These are phyloP conservation scores for Meliscaeva auricollis DNA, from an alignment of 2,888 invertebrate genomes.

Conservation along the genomic window DNA sequence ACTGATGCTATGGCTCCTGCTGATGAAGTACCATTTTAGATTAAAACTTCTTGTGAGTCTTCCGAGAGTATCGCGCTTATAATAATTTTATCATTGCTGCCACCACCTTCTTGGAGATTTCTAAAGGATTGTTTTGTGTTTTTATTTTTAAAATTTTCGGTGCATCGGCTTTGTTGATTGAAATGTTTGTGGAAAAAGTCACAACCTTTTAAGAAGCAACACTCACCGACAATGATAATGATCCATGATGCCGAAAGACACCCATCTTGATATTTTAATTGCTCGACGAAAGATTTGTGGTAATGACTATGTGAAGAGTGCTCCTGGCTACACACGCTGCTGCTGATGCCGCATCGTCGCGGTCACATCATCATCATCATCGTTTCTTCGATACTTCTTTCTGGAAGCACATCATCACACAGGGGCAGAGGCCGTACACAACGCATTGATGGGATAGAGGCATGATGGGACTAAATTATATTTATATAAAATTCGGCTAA, in stretches of 20 bases:
- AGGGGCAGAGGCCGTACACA: conserved; percentile 14
- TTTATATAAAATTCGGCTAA: conserved; percentile 32
- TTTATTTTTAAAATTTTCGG: conserved; percentile 30
- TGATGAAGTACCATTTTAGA: conserved; percentile 65
- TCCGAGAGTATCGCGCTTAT: conserved; percentile 21
- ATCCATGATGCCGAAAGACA: conserved; percentile 75
- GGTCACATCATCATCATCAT: conserved; percentile 41
- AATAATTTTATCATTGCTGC: conserved; percentile 71
- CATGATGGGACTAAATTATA: conserved; percentile 18
- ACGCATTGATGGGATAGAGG: neutral
- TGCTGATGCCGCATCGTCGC: neutral
- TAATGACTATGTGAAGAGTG: conserved; percentile 73
- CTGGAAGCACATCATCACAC: neutral
- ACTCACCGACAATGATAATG: conserved; percentile 71
- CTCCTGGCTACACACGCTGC: conserved; percentile 48
- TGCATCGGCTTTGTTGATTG: conserved; percentile 64
- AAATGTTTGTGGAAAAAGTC: conserved; percentile 70
- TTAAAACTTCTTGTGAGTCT: conserved; percentile 66
- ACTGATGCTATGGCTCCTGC: conserved; percentile 29
- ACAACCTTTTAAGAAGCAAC: conserved; percentile 58
- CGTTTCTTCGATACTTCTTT: neutral
- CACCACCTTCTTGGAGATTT: conserved; percentile 60
- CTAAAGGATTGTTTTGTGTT: conserved; percentile 42
- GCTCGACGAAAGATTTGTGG: conserved; percentile 75
- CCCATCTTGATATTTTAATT: conserved; percentile 75